Percentiles rank a stretch among this genome's conserved stretches.
These are phyloP conservation scores for Sprattus sprattus DNA, from an alignment of 2,113 vertebrate genomes.

Conservation along the genomic window DNA sequence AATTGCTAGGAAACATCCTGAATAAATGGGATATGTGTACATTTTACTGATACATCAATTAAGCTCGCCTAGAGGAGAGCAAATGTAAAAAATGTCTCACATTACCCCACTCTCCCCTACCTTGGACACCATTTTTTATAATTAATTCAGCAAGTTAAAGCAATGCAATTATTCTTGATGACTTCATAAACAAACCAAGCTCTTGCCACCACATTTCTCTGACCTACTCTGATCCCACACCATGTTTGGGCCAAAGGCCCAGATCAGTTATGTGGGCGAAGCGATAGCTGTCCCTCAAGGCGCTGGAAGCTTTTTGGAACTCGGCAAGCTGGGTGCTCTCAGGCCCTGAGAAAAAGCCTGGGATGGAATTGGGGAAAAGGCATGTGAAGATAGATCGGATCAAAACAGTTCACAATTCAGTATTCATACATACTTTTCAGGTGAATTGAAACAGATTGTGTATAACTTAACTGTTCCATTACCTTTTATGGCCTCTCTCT, in stretches of 20 bases:
- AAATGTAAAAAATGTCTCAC: too few relatives aligned
- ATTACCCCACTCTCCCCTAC: too few relatives aligned
- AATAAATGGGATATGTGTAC: too few relatives aligned
- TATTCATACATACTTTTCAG: too few relatives aligned
- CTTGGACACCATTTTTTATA: neutral
- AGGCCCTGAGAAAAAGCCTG: constrained; percentile 68
- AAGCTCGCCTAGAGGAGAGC: too few relatives aligned
- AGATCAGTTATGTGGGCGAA: constrained; percentile 61
- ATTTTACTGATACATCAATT: too few relatives aligned
- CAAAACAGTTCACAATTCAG: neutral
- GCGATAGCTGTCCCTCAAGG: constrained; percentile 69
- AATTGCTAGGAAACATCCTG: too few relatives aligned
- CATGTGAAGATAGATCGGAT: neutral
- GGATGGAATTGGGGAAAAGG: neutral
- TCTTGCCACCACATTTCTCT: neutral
- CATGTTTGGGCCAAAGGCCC: constrained; percentile 46
- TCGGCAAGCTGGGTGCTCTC: constrained; percentile 54
- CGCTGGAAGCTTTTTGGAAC: constrained; percentile 65
- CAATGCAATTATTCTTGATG: neutral
- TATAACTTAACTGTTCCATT: neutral
- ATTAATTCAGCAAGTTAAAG: neutral
- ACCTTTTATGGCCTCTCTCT: too few relatives aligned
- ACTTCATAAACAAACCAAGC: neutral
- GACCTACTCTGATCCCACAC: constrained; percentile 59
- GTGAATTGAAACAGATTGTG: neutral